These are phyloP conservation scores for Lethrus apterus DNA, from an alignment of 1,140 invertebrate genomes.

Conservation along the genomic window DNA sequence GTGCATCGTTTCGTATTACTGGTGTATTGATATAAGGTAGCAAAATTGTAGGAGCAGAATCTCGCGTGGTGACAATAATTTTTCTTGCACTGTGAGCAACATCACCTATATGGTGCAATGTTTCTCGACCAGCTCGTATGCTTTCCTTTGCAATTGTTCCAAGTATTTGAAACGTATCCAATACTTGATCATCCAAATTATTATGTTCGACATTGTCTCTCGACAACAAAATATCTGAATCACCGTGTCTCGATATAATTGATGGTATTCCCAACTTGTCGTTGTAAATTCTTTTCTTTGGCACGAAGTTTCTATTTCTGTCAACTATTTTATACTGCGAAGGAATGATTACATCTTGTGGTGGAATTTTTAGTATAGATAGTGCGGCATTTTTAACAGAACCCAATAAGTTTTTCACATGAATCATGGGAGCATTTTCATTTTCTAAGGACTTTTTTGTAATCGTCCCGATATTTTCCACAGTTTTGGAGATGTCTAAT, in stretches of 20 bases:
- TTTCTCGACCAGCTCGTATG: slow-evolving; percentile 28
- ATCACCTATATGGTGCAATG: slow-evolving; percentile 26
- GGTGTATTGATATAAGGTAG: slow-evolving; percentile 18
- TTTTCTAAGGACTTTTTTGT: slow-evolving; percentile 33
- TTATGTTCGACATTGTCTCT: no score
- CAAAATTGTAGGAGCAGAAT: slow-evolving; percentile 22
- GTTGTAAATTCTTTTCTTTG: background rate
- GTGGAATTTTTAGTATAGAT: slow-evolving; percentile 31
- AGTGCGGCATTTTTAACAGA: slow-evolving; percentile 31
- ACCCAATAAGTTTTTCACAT: slow-evolving; percentile 32
- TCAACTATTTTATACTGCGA: slow-evolving; percentile 32
- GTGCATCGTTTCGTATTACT: slow-evolving; percentile 9
- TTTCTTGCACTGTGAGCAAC: slow-evolving; percentile 29
- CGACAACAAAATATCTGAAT: slow-evolving; percentile 11
- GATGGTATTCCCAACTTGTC: background rate
- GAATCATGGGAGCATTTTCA: slow-evolving; percentile 32
- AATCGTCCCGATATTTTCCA: slow-evolving; percentile 31
- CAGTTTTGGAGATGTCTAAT: slow-evolving; percentile 27
- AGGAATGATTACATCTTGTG: slow-evolving; percentile 34
- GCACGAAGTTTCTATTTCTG: slow-evolving; percentile 10
- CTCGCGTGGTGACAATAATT: slow-evolving; percentile 18
- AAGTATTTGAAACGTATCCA: slow-evolving; percentile 24
- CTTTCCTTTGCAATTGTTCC: slow-evolving; percentile 26
- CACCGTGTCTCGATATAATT: slow-evolving; percentile 8
- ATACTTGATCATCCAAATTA: slow-evolving; percentile 3